Base-by-base conservation (phyloP, 2,113 vertebrate genomes). In the Nematolebias whitei region DNA sequence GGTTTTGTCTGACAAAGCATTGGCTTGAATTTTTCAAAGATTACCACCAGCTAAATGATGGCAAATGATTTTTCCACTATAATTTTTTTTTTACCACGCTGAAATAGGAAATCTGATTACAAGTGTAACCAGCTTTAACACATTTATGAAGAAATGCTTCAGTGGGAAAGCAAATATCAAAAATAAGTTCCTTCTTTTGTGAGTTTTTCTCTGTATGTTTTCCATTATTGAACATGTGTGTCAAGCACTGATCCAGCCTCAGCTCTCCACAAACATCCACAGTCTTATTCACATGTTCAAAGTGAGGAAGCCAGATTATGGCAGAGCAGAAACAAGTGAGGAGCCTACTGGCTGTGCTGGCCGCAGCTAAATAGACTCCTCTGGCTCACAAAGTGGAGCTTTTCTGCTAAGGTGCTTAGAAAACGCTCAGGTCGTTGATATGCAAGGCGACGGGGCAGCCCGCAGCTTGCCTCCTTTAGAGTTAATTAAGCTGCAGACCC, bases 401-500 rank as follows among this genome's bases (percentile, higher is more conserved):
- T 95, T 93, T 94, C 92, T 90, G 88, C 71, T 52, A 89, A 91
- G 83, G 86, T 88, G 85, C 90, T 93, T 84, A 88, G 90, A 92
- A 93, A 89, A 60, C 76, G 83, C 84, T 90, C 71, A 80, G 83
- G 90, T 93, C 92, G 93, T 94, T 95, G 92, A 92, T 93, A 96
- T 95, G 94, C 94, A 92, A 92, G 91, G 91, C 93, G 87, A 90
- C 84, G 58, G 90, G 78, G 80, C 88, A 85, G 87, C 83, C 80
- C 54, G 57, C 88, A 91, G 88, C 81, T 92, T 80, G 83, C 87
- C 91, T 86, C 89, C 89, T 91, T 90, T 89, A 77, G 88, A 90
- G 75, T 90, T 92, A 93, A 93, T 93, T 90, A 92, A 91, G 90
- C 80, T 86, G 75, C 90, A 89, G 83, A 86, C 84, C 76, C 80